Evolutionary conservation across 2,888 invertebrate genomes (phyloP).

Genomic region (Malthinus seriepunctatus): DNA sequence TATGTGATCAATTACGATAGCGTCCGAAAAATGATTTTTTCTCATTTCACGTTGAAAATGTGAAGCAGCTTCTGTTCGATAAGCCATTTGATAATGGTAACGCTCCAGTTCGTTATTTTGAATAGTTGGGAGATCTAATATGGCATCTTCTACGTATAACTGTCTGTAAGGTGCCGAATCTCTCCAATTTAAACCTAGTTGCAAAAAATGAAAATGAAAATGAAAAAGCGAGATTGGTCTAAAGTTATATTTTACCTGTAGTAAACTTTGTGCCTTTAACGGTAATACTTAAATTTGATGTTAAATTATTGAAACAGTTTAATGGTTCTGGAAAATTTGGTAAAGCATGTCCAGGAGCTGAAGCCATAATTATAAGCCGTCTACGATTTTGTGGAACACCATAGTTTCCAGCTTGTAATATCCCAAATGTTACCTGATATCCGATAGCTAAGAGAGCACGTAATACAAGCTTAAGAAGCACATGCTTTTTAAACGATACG

Average conservation of each 20-base stretch:
- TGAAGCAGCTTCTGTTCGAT: conserved; percentile 70
- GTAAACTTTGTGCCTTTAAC: conserved; percentile 60
- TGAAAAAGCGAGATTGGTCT: conserved; percentile 44
- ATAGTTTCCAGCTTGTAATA: conserved; percentile 85
- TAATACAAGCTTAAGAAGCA: conserved; percentile 79
- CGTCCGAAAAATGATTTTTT: conserved; percentile 42
- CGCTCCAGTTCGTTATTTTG: conserved; percentile 70
- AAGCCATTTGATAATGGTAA: conserved; percentile 61
- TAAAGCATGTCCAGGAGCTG: conserved; percentile 75
- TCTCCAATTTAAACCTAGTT: conserved; percentile 63
- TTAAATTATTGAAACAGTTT: conserved; percentile 72
- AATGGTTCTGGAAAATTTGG: conserved; percentile 79
- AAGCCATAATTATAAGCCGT: conserved; percentile 74
- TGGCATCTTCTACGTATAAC: conserved; percentile 75
- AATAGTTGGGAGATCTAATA: conserved; percentile 79
- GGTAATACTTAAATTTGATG: conserved; percentile 64
- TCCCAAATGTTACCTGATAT: conserved; percentile 83
- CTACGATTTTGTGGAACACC: conserved; percentile 82
- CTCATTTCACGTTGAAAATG: conserved; percentile 77
- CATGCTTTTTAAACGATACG: conserved; percentile 76
- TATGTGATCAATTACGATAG: conserved; percentile 67
- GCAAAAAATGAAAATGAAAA: conserved; percentile 10
- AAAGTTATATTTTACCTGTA: conserved; percentile 39
- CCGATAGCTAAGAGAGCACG: conserved; percentile 81
- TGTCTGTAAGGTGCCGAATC: conserved; percentile 76